Percentiles rank a stretch among this genome's conserved stretches.
Conservation (phyloP, 1,140 invertebrate species). For the Pogonognathellus flavescens region DNA sequence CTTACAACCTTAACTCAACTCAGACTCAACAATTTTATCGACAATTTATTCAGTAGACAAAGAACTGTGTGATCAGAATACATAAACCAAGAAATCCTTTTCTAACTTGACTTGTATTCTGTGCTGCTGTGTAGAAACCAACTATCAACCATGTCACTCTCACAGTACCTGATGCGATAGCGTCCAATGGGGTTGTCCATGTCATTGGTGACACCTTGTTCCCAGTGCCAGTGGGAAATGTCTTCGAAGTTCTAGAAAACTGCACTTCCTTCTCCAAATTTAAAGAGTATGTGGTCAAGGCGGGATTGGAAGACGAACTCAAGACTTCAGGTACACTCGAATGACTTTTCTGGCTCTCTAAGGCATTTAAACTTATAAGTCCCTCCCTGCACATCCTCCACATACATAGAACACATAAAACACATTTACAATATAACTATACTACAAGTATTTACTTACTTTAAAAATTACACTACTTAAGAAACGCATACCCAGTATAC, state of each 20-base stretch:
- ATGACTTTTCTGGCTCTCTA: conserved; percentile 23
- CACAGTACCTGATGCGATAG: conserved; percentile 66
- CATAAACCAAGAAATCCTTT: conserved; percentile 43
- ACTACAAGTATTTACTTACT: background rate
- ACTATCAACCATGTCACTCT: conserved; percentile 67
- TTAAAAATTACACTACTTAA: too few species aligned
- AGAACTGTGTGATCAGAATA: conserved; percentile 3
- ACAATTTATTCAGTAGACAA: conserved; percentile 38
- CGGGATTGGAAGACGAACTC: conserved; percentile 66
- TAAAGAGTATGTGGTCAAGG: conserved; percentile 60
- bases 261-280: conserved; percentile 66
- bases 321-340: conserved; percentile 62
- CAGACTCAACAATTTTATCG: conserved; percentile 4
- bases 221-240: conserved; percentile 66
- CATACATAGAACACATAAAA: background rate
- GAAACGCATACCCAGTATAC: too few species aligned
- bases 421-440: background rate
- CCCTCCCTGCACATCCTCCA: background rate
- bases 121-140: conserved; percentile 62
- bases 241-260: conserved; percentile 66
- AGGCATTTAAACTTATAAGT: background rate
- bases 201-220: conserved; percentile 67
- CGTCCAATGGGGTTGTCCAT: conserved; percentile 67
- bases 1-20: conserved; percentile 43
- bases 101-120: background rate